A percentile compares a stretch with the other conserved stretches of the same genome.
Conservation (phyloP, 2,888 invertebrate genomes). For the Sinhomidia bicolor region DNA sequence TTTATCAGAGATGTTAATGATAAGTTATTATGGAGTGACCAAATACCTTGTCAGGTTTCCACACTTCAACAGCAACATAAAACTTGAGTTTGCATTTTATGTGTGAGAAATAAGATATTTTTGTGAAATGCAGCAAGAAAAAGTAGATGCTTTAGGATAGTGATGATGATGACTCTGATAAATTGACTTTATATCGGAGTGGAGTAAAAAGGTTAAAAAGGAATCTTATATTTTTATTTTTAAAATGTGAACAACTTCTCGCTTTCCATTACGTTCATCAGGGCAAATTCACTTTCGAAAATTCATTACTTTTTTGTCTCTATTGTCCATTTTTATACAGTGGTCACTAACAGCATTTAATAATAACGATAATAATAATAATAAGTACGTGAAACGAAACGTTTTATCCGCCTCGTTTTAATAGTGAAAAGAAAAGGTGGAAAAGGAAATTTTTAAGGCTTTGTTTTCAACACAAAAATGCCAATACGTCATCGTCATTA, state of each 20-base stretch:
- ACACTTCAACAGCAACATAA: too few species aligned
- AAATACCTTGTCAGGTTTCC: too few species aligned
- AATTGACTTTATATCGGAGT: too few species aligned
- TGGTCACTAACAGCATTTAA: background rate
- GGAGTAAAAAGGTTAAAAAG: too few species aligned
- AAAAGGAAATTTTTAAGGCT: background rate
- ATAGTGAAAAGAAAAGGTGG: conserved; percentile 4
- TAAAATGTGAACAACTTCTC: background rate
- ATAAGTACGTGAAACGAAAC: background rate
- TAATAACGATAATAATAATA: background rate
- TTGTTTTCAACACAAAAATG: conserved; percentile 15
- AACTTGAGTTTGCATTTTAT: too few species aligned
- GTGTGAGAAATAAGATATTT: too few species aligned
- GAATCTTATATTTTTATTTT: background rate
- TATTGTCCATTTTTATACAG: conserved; percentile 4
- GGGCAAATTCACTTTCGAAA: conserved; percentile 25
- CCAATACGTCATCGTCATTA: background rate
- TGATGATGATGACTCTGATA: too few species aligned
- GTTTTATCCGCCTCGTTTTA: background rate
- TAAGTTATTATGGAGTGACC: too few species aligned
- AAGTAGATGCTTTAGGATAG: too few species aligned
- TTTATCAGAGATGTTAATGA: too few species aligned
- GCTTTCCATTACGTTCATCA: background rate
- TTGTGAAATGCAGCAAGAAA: too few species aligned
- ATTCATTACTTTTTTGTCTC: background rate